Conservation (phyloP, 2,888 invertebrate genomes). For the Choristoneura rosaceana region DNA sequence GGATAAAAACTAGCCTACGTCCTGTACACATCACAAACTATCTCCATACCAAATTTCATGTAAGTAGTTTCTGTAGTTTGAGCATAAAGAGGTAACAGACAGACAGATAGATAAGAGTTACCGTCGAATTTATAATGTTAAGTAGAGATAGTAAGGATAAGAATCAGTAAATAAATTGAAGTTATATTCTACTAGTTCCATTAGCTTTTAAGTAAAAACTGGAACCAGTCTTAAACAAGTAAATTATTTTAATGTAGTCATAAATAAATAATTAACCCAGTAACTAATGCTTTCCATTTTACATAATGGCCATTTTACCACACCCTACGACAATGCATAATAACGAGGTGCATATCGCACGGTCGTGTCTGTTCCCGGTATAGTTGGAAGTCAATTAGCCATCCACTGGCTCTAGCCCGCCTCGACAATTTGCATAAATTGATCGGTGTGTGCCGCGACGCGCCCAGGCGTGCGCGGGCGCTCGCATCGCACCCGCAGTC, state of each 20-base stretch:
- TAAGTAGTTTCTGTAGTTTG: no score
- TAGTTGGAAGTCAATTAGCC: conserved; percentile 64
- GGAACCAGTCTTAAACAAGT: not conserved
- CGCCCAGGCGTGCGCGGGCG: conserved; percentile 50
- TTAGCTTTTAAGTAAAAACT: not conserved
- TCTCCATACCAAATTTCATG: no score
- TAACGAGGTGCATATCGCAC: conserved; percentile 25
- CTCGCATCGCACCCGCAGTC: conserved; percentile 70
- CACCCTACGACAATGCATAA: conserved; percentile 2
- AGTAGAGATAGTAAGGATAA: no score
- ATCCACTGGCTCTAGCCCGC: conserved; percentile 65
- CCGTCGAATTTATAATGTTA: no score
- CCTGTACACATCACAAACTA: no score
- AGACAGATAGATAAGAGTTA: no score
- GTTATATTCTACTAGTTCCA: not conserved
- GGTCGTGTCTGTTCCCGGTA: conserved; percentile 52
- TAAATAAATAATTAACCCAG: not conserved
- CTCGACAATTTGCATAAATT: conserved; percentile 82
- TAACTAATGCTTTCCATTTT: not conserved
- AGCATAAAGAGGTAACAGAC: no score
- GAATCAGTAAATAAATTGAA: no score
- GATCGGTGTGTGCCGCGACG: conserved; percentile 68
- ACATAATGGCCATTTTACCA: not conserved
- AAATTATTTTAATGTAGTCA: not conserved
- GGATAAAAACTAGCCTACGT: no score